Conservation (phyloP, 1,140 invertebrate genomes). For the Luehdorfia chinensis region DNA sequence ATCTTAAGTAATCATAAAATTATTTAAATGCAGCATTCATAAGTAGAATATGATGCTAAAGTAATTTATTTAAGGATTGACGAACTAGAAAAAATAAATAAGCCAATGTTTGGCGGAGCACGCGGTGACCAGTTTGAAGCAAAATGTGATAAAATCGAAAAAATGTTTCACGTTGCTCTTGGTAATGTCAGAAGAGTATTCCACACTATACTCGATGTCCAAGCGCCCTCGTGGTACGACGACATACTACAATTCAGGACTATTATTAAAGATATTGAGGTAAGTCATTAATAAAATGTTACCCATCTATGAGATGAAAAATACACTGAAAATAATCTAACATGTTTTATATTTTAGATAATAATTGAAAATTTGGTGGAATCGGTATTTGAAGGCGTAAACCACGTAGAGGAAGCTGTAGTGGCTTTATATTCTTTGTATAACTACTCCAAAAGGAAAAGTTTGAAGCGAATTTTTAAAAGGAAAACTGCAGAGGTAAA, state of each 20-base stretch:
- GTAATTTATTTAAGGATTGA: constrained; percentile 75
- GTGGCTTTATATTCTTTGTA: constrained; percentile 83
- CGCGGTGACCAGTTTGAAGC: constrained; percentile 84
- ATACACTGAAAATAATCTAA: no score
- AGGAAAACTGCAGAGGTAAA: constrained; percentile 79
- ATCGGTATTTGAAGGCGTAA: constrained; percentile 81
- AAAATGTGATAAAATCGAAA: constrained; percentile 85
- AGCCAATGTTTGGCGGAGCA: constrained; percentile 81
- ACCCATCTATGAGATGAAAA: no score
- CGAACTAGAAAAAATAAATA: constrained; percentile 79
- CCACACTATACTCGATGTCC: constrained; percentile 84
- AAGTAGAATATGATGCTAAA: no score
- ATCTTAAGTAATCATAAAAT: no score
- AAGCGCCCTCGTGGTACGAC: constrained; percentile 83
- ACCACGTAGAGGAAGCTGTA: constrained; percentile 85
- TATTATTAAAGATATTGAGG: constrained; percentile 83
- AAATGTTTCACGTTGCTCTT: constrained; percentile 84
- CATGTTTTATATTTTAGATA: constrained; percentile 49
- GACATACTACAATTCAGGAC: constrained; percentile 83
- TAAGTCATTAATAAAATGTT: no score
- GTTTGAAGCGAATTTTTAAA: constrained; percentile 80
- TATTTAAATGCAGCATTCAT: no score
- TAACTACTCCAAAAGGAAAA: constrained; percentile 83
- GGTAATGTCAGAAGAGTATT: constrained; percentile 78
- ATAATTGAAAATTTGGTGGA: constrained; percentile 85